phyloP scores from a whole-genome alignment of 2,888 invertebrate species.

The Cerastis leucographa region DNA sequence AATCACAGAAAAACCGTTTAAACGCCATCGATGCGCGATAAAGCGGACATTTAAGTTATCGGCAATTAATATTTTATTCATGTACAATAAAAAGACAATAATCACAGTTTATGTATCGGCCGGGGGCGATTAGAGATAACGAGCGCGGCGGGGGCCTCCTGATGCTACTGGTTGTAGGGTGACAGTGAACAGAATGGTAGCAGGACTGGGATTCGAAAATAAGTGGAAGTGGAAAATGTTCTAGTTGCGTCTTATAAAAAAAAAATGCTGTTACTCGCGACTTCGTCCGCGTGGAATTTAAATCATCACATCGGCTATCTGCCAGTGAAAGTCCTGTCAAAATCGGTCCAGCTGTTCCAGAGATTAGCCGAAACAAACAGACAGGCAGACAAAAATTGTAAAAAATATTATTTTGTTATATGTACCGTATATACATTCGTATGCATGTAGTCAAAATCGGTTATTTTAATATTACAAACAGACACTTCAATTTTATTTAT shows the following conservation, averaged over 20 bases:
- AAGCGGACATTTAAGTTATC: conserved; percentile 63
- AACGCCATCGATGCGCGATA: conserved; percentile 59
- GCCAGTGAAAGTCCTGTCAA: too few species aligned
- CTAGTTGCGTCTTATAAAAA: not conserved
- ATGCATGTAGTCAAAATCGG: too few species aligned
- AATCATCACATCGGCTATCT: too few species aligned
- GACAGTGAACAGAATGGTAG: not conserved
- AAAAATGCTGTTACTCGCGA: too few species aligned
- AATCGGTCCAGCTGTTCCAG: too few species aligned
- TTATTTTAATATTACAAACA: too few species aligned
- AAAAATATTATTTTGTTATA: too few species aligned
- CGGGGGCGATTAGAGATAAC: conserved; percentile 80
- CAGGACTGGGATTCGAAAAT: not conserved
- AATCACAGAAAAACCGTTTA: conserved; percentile 46
- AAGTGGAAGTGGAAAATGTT: not conserved
- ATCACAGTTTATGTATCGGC: conserved; percentile 84
- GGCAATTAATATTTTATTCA: conserved; percentile 78
- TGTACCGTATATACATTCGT: too few species aligned
- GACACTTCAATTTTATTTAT: too few species aligned
- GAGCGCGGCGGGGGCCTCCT: conserved; percentile 60
- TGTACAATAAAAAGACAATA: conserved; percentile 86
- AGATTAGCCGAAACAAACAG: too few species aligned
- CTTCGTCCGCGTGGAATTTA: too few species aligned
- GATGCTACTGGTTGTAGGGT: conserved; percentile 45
- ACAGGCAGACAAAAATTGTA: too few species aligned